Percentiles rank a stretch among this genome's conserved stretches.
These are phyloP conservation scores for Engystomops pustulosus DNA, from an alignment of 2,113 vertebrate genomes.

Conservation along the genomic window DNA sequence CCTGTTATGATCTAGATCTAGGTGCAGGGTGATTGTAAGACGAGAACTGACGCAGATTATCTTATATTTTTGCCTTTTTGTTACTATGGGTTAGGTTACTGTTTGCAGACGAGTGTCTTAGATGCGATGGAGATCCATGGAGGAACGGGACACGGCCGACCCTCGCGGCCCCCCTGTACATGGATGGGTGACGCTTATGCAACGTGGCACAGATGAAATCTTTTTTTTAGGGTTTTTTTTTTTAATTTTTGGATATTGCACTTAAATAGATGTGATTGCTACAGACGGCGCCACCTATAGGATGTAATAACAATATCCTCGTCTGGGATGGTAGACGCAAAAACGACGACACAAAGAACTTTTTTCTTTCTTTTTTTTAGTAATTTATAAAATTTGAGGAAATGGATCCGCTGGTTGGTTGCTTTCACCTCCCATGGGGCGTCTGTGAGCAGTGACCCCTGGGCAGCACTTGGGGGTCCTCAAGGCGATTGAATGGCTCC, in stretches of 20 bases:
- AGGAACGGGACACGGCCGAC: not conserved
- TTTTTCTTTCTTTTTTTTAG: not conserved
- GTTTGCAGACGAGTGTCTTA: not conserved
- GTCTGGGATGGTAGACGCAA: not conserved
- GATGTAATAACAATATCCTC: not conserved
- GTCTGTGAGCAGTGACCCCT: not conserved
- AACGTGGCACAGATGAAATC: not conserved
- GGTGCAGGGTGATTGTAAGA: constrained; percentile 18
- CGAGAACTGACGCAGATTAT: not conserved
- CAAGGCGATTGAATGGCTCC: not conserved
- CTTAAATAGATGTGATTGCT: not conserved
- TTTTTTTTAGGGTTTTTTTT: not conserved
- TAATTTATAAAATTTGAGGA: not conserved
- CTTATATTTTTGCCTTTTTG: not conserved
- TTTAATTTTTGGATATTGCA: not conserved
- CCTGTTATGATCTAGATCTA: constrained; percentile 28
- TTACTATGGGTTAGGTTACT: not conserved
- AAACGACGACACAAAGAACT: not conserved
- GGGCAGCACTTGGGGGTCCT: not conserved
- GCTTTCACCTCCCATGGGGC: not conserved
- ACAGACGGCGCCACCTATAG: not conserved
- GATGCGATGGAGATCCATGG: not conserved
- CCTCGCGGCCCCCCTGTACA: not conserved
- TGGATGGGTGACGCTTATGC: not conserved
- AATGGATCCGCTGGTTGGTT: not conserved